Base-by-base conservation (phyloP, 2,888 invertebrate species). In the Zonitis immaculata region DNA sequence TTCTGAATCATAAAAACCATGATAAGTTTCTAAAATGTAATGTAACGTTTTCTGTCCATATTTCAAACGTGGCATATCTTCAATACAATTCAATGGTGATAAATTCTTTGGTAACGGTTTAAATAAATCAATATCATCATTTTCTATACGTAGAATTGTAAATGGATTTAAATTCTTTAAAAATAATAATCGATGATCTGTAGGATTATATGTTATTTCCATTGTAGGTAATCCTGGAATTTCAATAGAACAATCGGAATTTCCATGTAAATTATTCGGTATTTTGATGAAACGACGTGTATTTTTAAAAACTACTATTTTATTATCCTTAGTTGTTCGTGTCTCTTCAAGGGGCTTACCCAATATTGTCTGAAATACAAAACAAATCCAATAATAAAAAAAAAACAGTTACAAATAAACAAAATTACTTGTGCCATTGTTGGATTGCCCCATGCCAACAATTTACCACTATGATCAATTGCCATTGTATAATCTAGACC, bases 401-500 rank as follows among this genome's bases (percentile, higher is more conserved):
- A n/a, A n/a, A n/a, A n/a, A n/a, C n/a, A n/a, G n/a, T n/a, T n/a
- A n/a, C n/a, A n/a, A n/a, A n/a, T n/a, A n/a, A n/a, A n/a, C n/a
- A n/a, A n/a, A n/a, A n/a, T n/a, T n/a, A n/a, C n/a, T 78, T 86
- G 87, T 30, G 83, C 83, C 71, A 79, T 77, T 47, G 81, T 83
- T 60, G 86, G 85, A 62, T 85, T 88, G 18, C 91, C 92, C 80
- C 91, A 89, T 7, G 86, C 86, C 72, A 85, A 84, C 26, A 91
- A 76, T 61, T 82, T 82, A 20, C 88, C 88, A 47, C 78, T 79
- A 49, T 80, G 77, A 59, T 82, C 82, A 47, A 91, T 78, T 25
- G 85, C 88, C 54, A 91, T 77, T 1, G 88, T 89, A 67, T 85
- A 90, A 73, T 91, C 90, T 12, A 86, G 84, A 0, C 91, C 91